These are phyloP conservation scores for Leptoclinus maculatus DNA, from an alignment of 2,797 vertebrate genomes.

Conservation along the genomic window DNA sequence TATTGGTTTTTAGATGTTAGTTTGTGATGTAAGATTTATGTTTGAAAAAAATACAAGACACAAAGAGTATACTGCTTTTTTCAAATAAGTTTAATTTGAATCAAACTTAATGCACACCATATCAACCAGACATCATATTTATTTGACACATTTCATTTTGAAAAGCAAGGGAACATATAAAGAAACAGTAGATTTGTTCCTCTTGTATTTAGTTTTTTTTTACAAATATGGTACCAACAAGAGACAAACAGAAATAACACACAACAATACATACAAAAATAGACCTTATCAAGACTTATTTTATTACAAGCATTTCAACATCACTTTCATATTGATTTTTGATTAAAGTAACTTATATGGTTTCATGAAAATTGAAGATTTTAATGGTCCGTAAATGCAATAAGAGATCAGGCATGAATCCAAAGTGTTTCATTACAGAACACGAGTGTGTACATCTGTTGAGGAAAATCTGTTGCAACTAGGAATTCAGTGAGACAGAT, in stretches of 20 bases:
- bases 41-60: constrained; percentile 22
- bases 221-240: background rate
- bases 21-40: background rate
- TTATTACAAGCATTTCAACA: background rate
- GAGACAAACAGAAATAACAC: background rate
- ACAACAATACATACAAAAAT: background rate
- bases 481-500: background rate
- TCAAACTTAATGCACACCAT: constrained; percentile 11
- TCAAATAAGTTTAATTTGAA: constrained; percentile 7
- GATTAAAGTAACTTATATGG: background rate
- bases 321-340: background rate
- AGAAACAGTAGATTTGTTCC: background rate
- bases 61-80: background rate
- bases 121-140: background rate
- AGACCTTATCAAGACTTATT: background rate
- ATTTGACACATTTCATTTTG: background rate
- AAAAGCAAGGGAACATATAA: background rate
- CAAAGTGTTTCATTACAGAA: constrained; percentile 36
- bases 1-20: background rate
- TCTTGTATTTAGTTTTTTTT: background rate
- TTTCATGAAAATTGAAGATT: background rate
- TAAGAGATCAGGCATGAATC: constrained; percentile 1
- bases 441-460: background rate
- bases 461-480: background rate
- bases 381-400: constrained; percentile 14